A percentile compares a stretch with the other conserved stretches of the same genome.
Evolutionary conservation across 2,797 vertebrate species (phyloP).

Genomic region (Momotus momota): DNA sequence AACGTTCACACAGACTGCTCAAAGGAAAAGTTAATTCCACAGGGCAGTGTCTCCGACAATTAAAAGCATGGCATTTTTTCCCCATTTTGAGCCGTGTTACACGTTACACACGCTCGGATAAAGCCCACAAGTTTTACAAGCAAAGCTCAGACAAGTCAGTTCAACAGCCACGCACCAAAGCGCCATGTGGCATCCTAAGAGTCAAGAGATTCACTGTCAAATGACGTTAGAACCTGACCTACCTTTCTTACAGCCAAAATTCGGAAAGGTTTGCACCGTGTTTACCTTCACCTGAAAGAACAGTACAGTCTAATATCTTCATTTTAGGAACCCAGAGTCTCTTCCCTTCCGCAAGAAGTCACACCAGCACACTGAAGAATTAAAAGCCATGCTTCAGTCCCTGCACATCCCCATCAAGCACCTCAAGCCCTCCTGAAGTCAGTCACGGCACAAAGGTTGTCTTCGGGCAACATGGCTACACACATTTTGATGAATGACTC

Average conservation of each 20-base stretch:
- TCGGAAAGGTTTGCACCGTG: neutral
- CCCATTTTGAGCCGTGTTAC: neutral
- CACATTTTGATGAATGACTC: neutral
- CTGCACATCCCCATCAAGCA: neutral
- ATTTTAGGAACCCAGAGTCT: neutral
- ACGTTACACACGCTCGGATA: neutral
- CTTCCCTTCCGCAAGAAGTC: neutral
- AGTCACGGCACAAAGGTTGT: neutral
- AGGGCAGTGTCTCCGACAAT: neutral
- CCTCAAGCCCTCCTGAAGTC: neutral
- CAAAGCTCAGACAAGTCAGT: neutral
- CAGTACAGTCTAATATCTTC: fast-evolving
- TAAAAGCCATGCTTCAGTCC: neutral
- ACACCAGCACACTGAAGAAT: neutral
- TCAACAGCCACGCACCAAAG: neutral
- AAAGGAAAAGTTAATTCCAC: neutral
- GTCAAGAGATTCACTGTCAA: neutral
- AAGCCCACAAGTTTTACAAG: neutral
- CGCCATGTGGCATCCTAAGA: neutral
- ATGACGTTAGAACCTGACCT: neutral
- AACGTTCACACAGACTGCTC: neutral
- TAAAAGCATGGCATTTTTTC: neutral
- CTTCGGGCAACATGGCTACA: neutral
- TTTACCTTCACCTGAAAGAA: neutral
- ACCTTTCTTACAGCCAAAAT: neutral